Base-by-base conservation (phyloP, 2,113 vertebrate genomes). In the Otolemur garnettii region DNA sequence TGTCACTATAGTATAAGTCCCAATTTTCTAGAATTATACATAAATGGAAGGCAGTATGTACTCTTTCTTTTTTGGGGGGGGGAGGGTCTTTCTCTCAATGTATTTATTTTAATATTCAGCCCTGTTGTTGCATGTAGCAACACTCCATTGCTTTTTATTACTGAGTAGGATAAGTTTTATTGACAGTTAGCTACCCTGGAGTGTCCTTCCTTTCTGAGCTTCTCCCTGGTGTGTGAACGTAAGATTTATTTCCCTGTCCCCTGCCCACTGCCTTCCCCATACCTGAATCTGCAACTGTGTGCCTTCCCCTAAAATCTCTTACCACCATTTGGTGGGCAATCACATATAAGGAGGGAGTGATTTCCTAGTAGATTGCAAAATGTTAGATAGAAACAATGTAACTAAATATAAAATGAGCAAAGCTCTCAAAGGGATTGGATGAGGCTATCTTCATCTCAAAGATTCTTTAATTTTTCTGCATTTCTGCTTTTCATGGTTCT, bases 311-410 rank as follows among this genome's bases (percentile, higher is more conserved):
- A 81, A 9, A 38, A 62, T 55, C 11, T 86, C 68, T 59, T n/a
- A 10, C 83, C 59, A 79, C 64, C 28, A 57, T 84, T 3, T 59
- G 26, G 78, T 60, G 42, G 33, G 19, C 57, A 78, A 35, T 64
- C 88, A 77, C 60, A 18, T 68, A 69, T 68, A 69, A 87, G 12
- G 82, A 77, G 33, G 64, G n/a, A 42, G 17, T 33, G 42, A 35
- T 93, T 91, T 64, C 77, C 74, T 91, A 19, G 38, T 85, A 33
- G 33, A 24, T 42, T 86, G 17, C n/a, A 92, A 79, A 95, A 50
- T 90, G 57, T 68, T 94, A 7, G 55, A 88, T 94, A 7, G 55
- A 88, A 68, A 68, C 14, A 33, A 4, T 50, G 35, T 69, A 85
- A 81, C 21, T 35, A 82, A 82, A 62, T 42, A 69, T 30, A 81